These are phyloP conservation scores for Diorhabda elongata DNA, from an alignment of 1,140 invertebrate species.

Conservation along the genomic window DNA sequence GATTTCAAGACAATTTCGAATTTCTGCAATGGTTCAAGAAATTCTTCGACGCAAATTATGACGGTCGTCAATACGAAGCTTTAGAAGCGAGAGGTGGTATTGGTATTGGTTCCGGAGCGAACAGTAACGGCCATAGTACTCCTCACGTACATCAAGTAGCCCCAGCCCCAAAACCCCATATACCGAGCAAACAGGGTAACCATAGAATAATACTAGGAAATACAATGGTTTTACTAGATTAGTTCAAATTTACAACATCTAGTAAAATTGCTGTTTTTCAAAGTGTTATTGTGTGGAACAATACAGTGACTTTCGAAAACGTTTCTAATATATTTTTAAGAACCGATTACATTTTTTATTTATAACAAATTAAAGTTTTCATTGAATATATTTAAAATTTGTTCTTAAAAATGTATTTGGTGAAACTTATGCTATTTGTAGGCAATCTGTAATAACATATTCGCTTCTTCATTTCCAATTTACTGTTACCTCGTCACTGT, in stretches of 20 bases:
- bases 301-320: neutral
- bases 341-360: too few relatives aligned
- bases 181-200: slow-evolving; percentile 42
- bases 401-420: too few relatives aligned
- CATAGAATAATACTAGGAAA: neutral
- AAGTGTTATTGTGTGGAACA: neutral
- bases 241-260: neutral
- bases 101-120: slow-evolving; percentile 58
- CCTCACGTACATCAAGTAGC: slow-evolving; percentile 18
- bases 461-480: neutral
- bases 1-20: slow-evolving; percentile 99
- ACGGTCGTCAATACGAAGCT: slow-evolving; percentile 91
- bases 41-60: slow-evolving; percentile 99
- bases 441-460: neutral
- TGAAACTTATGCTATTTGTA: neutral
- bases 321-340: too few relatives aligned
- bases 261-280: neutral
- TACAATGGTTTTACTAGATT: neutral
- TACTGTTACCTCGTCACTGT: slow-evolving; percentile 17
- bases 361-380: too few relatives aligned
- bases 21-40: slow-evolving; percentile 99
- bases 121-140: slow-evolving; percentile 27
- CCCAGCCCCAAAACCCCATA: slow-evolving; percentile 19
- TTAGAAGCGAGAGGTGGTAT: slow-evolving; percentile 77
- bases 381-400: too few relatives aligned